These are phyloP conservation scores for Ammodramus savannarum DNA, from an alignment of 2,113 vertebrate genomes.

Conservation along the genomic window DNA sequence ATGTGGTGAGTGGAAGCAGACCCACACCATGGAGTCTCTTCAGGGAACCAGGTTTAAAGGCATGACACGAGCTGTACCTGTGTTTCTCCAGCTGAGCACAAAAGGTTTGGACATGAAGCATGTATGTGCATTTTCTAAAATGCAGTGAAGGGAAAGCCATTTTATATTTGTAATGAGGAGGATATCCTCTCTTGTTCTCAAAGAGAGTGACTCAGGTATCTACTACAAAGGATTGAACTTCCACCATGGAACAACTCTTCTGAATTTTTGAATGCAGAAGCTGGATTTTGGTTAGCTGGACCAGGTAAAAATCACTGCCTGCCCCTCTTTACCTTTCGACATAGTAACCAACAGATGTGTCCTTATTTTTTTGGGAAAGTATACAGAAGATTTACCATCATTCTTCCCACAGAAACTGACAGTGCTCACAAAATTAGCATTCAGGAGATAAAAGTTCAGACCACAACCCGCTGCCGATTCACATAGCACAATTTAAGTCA, in stretches of 20 bases:
- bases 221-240: not conserved
- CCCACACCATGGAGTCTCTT: not conserved
- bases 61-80: not conserved
- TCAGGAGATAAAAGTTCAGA: constrained; percentile 45
- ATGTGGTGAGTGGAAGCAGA: not conserved
- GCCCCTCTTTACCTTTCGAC: not conserved
- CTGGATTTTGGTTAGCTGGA: not conserved
- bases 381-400: not conserved
- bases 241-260: not conserved
- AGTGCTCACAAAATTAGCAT: constrained; percentile 37
- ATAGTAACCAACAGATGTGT: not conserved
- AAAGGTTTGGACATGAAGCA: not conserved
- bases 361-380: not conserved
- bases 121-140: not conserved
- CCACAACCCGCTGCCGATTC: constrained; percentile 19
- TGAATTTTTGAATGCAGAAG: not conserved
- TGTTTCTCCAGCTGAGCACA: not conserved
- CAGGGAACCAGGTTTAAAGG: not conserved
- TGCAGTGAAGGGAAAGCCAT: not conserved
- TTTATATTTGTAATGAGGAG: not conserved
- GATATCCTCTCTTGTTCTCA: not conserved
- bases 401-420: constrained; percentile 16
- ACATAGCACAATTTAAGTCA: not conserved
- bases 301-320: not conserved
- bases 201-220: not conserved